A percentile compares a stretch with the other conserved stretches of the same genome.
These are phyloP conservation scores for Trachops cirrhosus DNA, from an alignment of 2,797 vertebrate genomes.

Conservation along the genomic window DNA sequence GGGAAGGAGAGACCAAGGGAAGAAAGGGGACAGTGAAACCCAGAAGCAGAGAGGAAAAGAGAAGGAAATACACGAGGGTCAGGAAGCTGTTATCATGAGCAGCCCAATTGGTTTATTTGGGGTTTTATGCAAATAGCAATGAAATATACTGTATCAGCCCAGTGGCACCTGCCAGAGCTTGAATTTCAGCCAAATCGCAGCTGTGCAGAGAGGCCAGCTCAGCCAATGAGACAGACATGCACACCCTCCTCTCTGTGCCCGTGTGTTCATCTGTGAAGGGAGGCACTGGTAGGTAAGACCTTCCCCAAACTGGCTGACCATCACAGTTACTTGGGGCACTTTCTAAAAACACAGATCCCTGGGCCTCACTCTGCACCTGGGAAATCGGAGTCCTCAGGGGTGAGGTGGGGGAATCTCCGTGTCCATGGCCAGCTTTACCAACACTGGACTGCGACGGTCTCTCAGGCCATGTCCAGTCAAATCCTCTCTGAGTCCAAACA, in stretches of 20 bases:
- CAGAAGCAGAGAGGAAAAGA: neutral
- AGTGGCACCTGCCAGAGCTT: too few relatives aligned
- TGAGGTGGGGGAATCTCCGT: rapidly evolving
- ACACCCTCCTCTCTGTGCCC: rapidly evolving
- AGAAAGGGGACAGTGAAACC: neutral
- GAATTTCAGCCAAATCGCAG: neutral
- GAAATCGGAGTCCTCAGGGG: neutral
- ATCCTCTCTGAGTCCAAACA: neutral
- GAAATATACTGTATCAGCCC: neutral
- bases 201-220: neutral
- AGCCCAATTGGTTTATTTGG: too few relatives aligned
- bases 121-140: neutral
- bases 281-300: neutral
- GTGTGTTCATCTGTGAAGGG: neutral
- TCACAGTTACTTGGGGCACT: neutral
- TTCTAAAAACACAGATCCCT: neutral
- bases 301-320: neutral
- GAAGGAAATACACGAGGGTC: neutral
- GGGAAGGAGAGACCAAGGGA: neutral
- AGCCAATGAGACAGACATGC: neutral
- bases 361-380: neutral
- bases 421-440: neutral
- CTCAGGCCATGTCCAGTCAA: neutral
- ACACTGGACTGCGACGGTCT: neutral
- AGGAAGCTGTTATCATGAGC: rapidly evolving